phyloP scores from a whole-genome alignment of 1,140 invertebrate species.

The Colletes gigas region DNA sequence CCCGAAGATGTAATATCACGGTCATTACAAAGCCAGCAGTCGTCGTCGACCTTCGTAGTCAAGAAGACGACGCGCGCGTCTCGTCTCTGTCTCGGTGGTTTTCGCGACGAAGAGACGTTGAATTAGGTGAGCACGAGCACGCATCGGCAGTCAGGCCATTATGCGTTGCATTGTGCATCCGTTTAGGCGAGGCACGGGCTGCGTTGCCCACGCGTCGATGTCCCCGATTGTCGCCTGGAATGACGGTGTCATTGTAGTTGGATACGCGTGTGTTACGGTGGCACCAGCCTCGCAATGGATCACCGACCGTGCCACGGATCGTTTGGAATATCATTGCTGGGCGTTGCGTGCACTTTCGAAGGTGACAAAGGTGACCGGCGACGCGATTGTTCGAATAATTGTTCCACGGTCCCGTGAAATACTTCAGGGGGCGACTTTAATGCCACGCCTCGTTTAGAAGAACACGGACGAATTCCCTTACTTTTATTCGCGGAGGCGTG shows the following conservation, averaged over 20 bases:
- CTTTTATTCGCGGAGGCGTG: not conserved
- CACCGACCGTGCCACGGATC: conserved; percentile 65
- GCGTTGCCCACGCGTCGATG: conserved; percentile 72
- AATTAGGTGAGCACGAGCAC: conserved; percentile 13
- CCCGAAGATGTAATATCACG: not conserved
- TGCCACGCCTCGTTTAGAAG: conserved; percentile 10
- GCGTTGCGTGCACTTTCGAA: conserved; percentile 62
- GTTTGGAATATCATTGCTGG: conserved; percentile 70
- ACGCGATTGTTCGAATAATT: conserved; percentile 49
- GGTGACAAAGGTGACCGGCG: conserved; percentile 60
- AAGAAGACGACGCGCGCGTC: conserved; percentile 18
- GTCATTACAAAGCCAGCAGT: conserved; percentile 10
- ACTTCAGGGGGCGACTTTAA: conserved; percentile 12
- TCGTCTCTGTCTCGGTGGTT: conserved; percentile 1
- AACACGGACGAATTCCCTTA: not conserved
- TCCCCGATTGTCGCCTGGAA: conserved; percentile 59
- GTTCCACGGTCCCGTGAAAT: conserved; percentile 35
- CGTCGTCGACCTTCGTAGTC: conserved; percentile 51
- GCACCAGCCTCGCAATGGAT: conserved; percentile 72
- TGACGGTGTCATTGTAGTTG: conserved; percentile 58
- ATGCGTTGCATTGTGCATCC: conserved; percentile 63
- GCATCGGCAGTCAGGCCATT: conserved; percentile 43
- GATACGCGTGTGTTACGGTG: conserved; percentile 53
- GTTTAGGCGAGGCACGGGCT: conserved; percentile 70
- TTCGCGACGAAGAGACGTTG: not conserved